Conservation (phyloP, 1,140 invertebrate species). For the Zaprionus taronus region DNA sequence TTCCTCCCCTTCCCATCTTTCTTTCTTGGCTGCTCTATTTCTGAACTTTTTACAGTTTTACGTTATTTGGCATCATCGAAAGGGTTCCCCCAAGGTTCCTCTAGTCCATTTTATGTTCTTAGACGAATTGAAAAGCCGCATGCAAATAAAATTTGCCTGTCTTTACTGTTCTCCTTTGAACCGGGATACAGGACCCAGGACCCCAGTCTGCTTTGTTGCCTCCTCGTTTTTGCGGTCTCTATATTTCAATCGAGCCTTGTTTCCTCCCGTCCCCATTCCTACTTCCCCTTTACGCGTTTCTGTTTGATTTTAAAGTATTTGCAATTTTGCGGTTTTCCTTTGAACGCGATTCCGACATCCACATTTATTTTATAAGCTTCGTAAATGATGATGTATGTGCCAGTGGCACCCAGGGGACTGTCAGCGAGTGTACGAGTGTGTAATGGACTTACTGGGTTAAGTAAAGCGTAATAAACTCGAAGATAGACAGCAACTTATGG, state of each 20-base stretch:
- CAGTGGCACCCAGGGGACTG: slow-evolving; percentile 40
- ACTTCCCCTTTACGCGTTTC: slow-evolving; percentile 4
- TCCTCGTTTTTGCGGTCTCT: slow-evolving; percentile 63
- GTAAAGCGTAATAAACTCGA: slow-evolving; percentile 12
- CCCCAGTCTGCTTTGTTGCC: slow-evolving; percentile 18
- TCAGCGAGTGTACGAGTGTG: not conserved
- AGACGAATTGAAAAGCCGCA: slow-evolving; percentile 79
- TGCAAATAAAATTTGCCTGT: slow-evolving; percentile 78
- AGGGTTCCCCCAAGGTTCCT: slow-evolving; percentile 59
- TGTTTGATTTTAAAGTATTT: slow-evolving; percentile 59
- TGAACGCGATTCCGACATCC: slow-evolving; percentile 15
- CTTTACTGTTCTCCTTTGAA: slow-evolving; percentile 75
- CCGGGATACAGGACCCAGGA: slow-evolving; percentile 9
- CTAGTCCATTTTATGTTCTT: slow-evolving; percentile 70
- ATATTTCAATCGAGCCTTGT: slow-evolving; percentile 70
- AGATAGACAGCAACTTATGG: not conserved
- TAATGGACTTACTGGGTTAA: slow-evolving; percentile 44
- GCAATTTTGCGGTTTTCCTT: slow-evolving; percentile 16
- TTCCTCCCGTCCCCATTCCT: not conserved
- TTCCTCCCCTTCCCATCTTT: slow-evolving; percentile 21
- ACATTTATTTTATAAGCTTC: slow-evolving; percentile 59
- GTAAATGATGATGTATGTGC: slow-evolving; percentile 73
- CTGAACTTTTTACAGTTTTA: slow-evolving; percentile 61
- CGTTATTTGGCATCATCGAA: slow-evolving; percentile 80
- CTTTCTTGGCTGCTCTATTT: slow-evolving; percentile 23